Evolutionary conservation across 2,113 vertebrate genomes (phyloP).

Genomic region (Protobothrops mucrosquamatus): DNA sequence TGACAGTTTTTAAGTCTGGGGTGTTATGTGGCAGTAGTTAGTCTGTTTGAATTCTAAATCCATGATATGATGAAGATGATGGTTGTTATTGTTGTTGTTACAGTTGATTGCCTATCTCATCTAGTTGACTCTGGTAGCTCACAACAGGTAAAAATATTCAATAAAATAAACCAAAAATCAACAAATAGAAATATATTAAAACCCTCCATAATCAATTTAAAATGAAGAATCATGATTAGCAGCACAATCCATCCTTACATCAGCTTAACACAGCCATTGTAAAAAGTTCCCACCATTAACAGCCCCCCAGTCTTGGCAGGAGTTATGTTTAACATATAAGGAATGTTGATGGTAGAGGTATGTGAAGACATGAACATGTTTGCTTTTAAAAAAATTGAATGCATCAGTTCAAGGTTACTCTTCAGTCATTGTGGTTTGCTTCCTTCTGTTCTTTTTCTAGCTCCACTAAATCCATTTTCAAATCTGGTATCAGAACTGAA

Average conservation of each 20-base stretch:
- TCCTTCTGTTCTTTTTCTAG: background rate
- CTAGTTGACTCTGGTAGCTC: background rate
- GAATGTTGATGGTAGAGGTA: background rate
- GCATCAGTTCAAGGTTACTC: background rate
- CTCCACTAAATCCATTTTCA: background rate
- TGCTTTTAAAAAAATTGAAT: background rate
- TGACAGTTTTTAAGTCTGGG: background rate
- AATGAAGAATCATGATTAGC: background rate
- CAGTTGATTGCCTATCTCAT: no score
- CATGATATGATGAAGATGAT: background rate
- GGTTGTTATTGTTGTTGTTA: background rate
- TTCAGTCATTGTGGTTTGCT: background rate
- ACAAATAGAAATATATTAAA: background rate
- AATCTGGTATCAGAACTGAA: background rate
- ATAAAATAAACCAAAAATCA: background rate
- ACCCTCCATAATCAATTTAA: background rate
- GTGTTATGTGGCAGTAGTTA: background rate
- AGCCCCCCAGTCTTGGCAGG: background rate
- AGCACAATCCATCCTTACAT: background rate
- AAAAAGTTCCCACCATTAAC: background rate
- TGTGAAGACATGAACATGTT: background rate
- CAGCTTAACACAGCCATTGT: background rate
- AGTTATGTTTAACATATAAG: background rate
- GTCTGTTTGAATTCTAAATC: background rate
- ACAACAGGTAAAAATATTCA: background rate